phyloP scores from a whole-genome alignment of 35 echinoderm and acorn worm species.

The Strongylocentrotus purpuratus region DNA sequence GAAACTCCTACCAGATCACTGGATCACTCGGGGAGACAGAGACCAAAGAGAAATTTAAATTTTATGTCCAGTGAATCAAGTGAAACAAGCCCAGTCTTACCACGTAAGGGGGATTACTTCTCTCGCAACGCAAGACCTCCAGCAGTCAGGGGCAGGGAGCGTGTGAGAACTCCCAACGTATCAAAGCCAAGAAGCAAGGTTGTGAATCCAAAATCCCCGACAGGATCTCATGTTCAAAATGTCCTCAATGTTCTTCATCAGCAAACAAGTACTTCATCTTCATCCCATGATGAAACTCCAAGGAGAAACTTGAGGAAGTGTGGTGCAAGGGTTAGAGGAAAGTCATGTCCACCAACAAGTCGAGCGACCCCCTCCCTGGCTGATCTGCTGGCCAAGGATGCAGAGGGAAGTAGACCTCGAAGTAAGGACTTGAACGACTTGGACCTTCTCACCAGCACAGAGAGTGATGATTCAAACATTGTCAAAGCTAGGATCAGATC shows the following conservation, averaged over 20 bases:
- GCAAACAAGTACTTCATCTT: slow-evolving; percentile 26
- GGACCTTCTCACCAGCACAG: not conserved
- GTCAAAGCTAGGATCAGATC: not conserved
- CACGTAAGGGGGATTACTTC: not conserved
- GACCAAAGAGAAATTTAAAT: not conserved
- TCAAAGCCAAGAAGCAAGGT: not conserved
- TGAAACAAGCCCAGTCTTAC: slow-evolving; percentile 44
- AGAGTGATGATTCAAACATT: slow-evolving; percentile 38
- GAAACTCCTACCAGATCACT: not conserved
- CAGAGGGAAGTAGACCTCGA: not conserved
- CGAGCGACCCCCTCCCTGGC: slow-evolving; percentile 9
- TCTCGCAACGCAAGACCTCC: not conserved
- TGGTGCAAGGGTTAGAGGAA: slow-evolving; percentile 27
- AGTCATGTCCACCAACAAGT: slow-evolving; percentile 32
- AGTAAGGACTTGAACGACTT: slow-evolving; percentile 37
- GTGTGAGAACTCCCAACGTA: not conserved
- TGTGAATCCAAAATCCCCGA: not conserved
- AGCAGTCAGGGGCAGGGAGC: not conserved
- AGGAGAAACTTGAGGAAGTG: not conserved
- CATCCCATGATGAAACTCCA: slow-evolving; percentile 37
- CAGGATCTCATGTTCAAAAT: slow-evolving; percentile 30
- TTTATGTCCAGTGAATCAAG: slow-evolving; percentile 40
- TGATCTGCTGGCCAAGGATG: slow-evolving; percentile 39
- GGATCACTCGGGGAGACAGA: not conserved
- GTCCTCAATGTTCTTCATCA: slow-evolving; percentile 26